phyloP scores from a whole-genome alignment of 2,113 vertebrate genomes.

The Dromaius novaehollandiae region DNA sequence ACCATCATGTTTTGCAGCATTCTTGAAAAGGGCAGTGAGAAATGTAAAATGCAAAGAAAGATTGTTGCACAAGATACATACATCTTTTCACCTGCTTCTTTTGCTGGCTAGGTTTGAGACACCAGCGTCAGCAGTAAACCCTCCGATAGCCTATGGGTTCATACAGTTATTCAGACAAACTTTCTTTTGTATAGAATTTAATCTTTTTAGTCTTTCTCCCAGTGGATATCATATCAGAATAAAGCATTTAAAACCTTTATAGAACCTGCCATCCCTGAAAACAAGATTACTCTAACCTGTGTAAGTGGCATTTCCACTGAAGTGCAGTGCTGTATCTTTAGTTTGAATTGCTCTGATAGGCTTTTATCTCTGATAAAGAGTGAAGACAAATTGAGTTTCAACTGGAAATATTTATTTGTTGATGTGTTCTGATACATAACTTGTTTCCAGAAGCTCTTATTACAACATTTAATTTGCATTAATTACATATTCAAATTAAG shows the following conservation, averaged over 20 bases:
- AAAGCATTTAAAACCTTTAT: not conserved
- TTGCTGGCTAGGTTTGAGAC: not conserved
- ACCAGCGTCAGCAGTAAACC: not conserved
- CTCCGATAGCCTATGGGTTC: not conserved
- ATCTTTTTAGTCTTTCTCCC: not conserved
- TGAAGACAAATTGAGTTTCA: not conserved
- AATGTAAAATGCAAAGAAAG: not conserved
- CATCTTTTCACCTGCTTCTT: not conserved
- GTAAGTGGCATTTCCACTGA: not conserved
- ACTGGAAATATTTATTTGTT: constrained; percentile 2
- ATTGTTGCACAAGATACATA: not conserved
- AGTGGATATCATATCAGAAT: not conserved
- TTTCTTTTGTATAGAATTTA: not conserved
- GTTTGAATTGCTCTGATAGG: not conserved
- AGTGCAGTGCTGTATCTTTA: not conserved
- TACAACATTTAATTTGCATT: constrained; percentile 1
- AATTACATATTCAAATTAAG: not conserved
- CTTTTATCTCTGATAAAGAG: not conserved
- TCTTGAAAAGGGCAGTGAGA: not conserved
- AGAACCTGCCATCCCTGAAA: not conserved
- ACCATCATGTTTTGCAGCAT: not conserved
- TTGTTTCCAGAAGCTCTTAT: not conserved
- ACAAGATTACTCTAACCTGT: not conserved
- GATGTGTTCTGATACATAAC: not conserved
- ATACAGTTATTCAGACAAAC: not conserved